Conservation (phyloP, 2,888 invertebrate species). For the Adineta ricciae region DNA sequence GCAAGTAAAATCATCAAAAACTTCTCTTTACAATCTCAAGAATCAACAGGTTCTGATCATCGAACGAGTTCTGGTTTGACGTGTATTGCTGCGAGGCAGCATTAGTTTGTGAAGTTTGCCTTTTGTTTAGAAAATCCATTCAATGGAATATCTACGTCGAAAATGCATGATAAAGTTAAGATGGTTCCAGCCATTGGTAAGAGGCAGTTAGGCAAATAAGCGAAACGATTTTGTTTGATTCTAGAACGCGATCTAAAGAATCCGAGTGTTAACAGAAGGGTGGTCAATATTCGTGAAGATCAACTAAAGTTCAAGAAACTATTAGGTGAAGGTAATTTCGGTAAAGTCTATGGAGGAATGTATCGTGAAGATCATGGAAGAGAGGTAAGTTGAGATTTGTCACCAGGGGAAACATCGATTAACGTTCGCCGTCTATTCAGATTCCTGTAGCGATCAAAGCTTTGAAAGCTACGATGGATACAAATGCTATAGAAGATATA, state of each 20-base stretch:
- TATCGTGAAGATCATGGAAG: neutral
- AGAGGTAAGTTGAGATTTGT: neutral
- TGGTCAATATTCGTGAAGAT: neutral
- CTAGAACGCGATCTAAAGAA: neutral
- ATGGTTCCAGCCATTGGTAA: neutral
- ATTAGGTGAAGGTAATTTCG: conserved; percentile 6
- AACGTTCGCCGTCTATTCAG: neutral
- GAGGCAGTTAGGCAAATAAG: too few species aligned
- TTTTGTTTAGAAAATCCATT: neutral
- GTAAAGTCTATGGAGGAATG: neutral
- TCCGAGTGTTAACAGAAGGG: neutral
- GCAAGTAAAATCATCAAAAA: neutral
- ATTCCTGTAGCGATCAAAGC: neutral
- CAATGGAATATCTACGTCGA: neutral
- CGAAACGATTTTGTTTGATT: too few species aligned
- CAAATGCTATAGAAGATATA: neutral
- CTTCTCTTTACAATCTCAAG: neutral
- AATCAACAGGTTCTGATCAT: neutral
- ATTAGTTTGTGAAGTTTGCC: too few species aligned
- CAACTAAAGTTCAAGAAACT: neutral
- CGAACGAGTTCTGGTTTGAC: neutral
- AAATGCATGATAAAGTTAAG: neutral
- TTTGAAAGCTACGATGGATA: neutral
- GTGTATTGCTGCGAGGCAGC: too few species aligned
- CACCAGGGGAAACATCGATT: too few species aligned